These are phyloP conservation scores for Fistularia tabacaria DNA, from an alignment of 2,797 vertebrate genomes.

Conservation along the genomic window DNA sequence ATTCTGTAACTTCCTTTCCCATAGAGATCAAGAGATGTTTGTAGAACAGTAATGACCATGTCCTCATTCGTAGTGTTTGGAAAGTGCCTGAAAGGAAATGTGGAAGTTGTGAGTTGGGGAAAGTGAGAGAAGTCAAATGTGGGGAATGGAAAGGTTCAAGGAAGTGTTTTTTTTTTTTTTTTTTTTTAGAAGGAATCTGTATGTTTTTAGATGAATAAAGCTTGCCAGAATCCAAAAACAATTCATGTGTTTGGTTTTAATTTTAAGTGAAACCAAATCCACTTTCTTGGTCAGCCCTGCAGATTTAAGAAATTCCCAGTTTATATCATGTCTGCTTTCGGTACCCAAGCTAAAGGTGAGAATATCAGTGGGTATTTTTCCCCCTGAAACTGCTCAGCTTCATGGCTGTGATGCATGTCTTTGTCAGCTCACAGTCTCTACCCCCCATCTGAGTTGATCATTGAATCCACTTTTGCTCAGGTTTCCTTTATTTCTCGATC, in stretches of 20 bases:
- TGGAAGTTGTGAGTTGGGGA: conserved; percentile 52
- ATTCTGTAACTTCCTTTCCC: conserved; percentile 34
- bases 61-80: conserved; percentile 23
- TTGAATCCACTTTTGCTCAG: no score
- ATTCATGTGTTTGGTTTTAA: conserved; percentile 12
- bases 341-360: no score
- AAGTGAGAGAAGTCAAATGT: conserved; percentile 6
- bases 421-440: no score
- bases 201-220: conserved; percentile 67
- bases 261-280: no score
- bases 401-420: no score
- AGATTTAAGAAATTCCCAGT: background rate
- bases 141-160: conserved; percentile 33
- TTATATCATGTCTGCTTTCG: no score
- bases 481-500: no score
- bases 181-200: conserved; percentile 61
- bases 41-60: conserved; percentile 18
- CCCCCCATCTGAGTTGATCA: no score
- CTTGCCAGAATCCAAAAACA: conserved; percentile 33
- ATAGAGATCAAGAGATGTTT: conserved; percentile 17
- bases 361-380: no score
- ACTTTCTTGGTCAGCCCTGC: background rate
- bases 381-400: no score
- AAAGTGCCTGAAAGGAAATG: conserved; percentile 48
- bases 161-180: conserved; percentile 55